phyloP scores from a whole-genome alignment of 2,888 invertebrate genomes.

The Synergus gifuensis region DNA sequence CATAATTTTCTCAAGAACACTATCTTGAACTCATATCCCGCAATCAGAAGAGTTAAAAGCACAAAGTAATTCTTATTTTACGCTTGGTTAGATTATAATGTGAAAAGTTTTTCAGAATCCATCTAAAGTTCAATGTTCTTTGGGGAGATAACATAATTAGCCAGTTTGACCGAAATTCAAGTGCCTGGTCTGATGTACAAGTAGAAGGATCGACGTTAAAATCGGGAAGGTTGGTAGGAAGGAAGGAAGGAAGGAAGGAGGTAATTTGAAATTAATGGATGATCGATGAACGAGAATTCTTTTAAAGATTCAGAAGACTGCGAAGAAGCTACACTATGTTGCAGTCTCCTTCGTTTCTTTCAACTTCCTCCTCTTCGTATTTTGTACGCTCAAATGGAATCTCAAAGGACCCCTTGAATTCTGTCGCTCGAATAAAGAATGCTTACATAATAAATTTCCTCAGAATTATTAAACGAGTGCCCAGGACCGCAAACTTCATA shows the following conservation, averaged over 20 bases:
- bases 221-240: neutral
- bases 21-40: neutral
- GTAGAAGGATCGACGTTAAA: neutral
- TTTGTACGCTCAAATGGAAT: conserved; percentile 22
- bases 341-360: neutral
- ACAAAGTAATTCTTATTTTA: conserved; percentile 37
- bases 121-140: conserved; percentile 40
- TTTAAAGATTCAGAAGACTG: conserved; percentile 30
- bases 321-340: neutral
- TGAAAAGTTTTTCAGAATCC: conserved; percentile 27
- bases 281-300: conserved; percentile 40
- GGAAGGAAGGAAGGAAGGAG: neutral
- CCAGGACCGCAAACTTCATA: conserved; percentile 37
- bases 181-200: neutral
- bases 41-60: neutral
- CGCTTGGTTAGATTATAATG: conserved; percentile 12
- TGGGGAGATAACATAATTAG: conserved; percentile 31
- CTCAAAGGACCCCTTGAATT: conserved; percentile 32
- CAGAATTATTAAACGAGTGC: conserved; percentile 33
- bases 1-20: neutral
- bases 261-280: conserved; percentile 37
- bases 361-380: neutral
- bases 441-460: conserved; percentile 31
- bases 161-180: conserved; percentile 34
- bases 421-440: conserved; percentile 37